phyloP scores from a whole-genome alignment of 2,888 invertebrate genomes.

The Ditylenchus weischeri region DNA sequence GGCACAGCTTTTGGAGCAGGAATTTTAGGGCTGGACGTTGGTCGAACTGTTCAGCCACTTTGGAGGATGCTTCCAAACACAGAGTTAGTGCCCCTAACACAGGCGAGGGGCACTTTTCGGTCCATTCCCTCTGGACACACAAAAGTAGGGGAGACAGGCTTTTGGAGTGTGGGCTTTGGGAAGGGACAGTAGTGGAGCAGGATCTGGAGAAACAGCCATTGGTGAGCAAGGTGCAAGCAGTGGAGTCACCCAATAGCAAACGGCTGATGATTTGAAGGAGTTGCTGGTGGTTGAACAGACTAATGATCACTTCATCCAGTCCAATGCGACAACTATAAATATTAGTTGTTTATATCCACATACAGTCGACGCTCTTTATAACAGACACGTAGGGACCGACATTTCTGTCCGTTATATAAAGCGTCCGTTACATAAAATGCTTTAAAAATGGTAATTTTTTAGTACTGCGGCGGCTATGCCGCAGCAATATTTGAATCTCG shows the following conservation, averaged over 20 bases:
- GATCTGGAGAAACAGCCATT: constrained; percentile 3
- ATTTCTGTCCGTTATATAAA: too few species aligned
- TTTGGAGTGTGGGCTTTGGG: background rate
- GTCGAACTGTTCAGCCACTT: constrained; percentile 32
- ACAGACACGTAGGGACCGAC: too few species aligned
- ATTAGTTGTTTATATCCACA: too few species aligned
- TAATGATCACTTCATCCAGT: constrained; percentile 28
- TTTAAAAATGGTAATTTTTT: too few species aligned
- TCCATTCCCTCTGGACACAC: background rate
- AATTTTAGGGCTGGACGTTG: constrained; percentile 33
- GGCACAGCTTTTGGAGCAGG: constrained; percentile 31
- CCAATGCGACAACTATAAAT: background rate
- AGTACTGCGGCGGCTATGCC: too few species aligned
- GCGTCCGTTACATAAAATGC: too few species aligned
- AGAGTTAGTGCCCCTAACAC: constrained; percentile 23
- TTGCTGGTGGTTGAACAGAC: constrained; percentile 35
- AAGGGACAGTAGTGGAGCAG: background rate
- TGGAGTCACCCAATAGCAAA: constrained; percentile 29
- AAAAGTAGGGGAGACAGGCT: background rate
- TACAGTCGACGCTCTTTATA: too few species aligned
- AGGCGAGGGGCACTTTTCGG: background rate
- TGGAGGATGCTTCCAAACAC: constrained; percentile 29
- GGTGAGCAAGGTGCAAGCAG: constrained; percentile 10
- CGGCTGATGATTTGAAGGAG: constrained; percentile 40
- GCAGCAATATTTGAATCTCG: too few species aligned